phyloP scores from a whole-genome alignment of 2,113 vertebrate species.

The Argyrosomus japonicus region DNA sequence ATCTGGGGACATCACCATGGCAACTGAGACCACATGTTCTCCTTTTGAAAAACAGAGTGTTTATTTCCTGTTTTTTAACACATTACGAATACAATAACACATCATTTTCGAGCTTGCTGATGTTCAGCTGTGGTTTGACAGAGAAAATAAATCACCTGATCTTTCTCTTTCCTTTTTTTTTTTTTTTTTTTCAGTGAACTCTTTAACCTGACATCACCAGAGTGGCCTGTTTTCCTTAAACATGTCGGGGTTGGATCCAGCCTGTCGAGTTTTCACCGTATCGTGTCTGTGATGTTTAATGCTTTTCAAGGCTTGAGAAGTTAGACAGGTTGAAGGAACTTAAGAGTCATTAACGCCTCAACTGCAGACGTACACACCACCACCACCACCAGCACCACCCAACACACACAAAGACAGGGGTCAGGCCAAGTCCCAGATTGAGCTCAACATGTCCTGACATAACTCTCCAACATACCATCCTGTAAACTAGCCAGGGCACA shows the following conservation, averaged over 20 bases:
- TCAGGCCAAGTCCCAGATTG: slow-evolving; percentile 15
- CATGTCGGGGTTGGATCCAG: slow-evolving; percentile 31
- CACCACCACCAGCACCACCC: not conserved
- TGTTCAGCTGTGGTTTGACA: slow-evolving; percentile 2
- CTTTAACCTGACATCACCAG: slow-evolving; percentile 18
- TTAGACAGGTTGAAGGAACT: slow-evolving; percentile 21
- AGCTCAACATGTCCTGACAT: slow-evolving; percentile 58
- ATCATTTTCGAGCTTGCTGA: not conserved
- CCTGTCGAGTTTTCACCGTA: slow-evolving; percentile 13
- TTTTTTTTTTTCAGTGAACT: slow-evolving; percentile 16
- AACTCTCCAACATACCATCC: slow-evolving; percentile 11
- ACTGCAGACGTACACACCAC: not conserved
- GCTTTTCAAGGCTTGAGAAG: slow-evolving; percentile 10
- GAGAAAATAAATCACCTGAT: not conserved
- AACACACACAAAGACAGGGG: slow-evolving; percentile 3
- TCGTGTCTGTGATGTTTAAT: slow-evolving; percentile 14
- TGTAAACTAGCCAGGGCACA: slow-evolving; percentile 1
- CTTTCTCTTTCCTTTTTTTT: not conserved
- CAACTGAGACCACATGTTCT: slow-evolving; percentile 47
- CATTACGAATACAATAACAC: not conserved
- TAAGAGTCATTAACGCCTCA: not conserved
- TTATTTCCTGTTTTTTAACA: slow-evolving; percentile 17
- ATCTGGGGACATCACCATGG: slow-evolving; percentile 56
- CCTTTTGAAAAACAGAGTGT: slow-evolving; percentile 17
- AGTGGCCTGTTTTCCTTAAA: slow-evolving; percentile 43